Evolutionary conservation across 2,797 vertebrate genomes (phyloP), one percentile per base, ranked within the genome.

Genomic region (Euphonia xanthogaster): DNA sequence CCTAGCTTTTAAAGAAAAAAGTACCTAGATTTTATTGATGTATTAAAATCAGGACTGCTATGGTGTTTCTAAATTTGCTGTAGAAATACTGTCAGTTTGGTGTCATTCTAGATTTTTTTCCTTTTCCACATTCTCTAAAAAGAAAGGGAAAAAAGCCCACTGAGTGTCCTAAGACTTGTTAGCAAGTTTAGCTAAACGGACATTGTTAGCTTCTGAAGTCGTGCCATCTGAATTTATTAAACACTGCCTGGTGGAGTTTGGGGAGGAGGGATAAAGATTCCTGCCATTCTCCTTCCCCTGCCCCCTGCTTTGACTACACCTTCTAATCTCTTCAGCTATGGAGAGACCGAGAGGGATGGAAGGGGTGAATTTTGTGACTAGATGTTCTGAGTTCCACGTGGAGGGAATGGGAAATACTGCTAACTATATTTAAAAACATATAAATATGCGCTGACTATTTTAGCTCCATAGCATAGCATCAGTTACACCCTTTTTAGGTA

Each of bases 261-360:
- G 91, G 95, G 94, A 92, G 89, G 80, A 93, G 95, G 97, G 95
- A 97, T 94, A 97, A 96, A 96, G 71, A 94, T 96, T 94, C 94
- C 31, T 94, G 93, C 94, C 97, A 95, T 98, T 97, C 97, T 79
- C 93, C 16, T 81, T 87, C 81, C 81, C 75, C 48, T 96, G 72
- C 71, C 81, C 60, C 88, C 96, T 96, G 93, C 97, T 94, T 97
- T 93, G 86, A 89, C 91, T 97, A 96, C 83, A 85, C 97, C 97
- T 98, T 97, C 90, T 98, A 97, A 97, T 96, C 96, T 97, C 93
- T 94, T 95, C 95, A 96, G 91, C 93, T 97, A 92, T 78, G 90
- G 89, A 79, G 74, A 73, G 70, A 71, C 50, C 0, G 0, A 28
- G 37, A 33, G 82, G 44, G 31, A 33, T 2, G 2, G 44, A 85